Percentiles rank a stretch among this genome's conserved stretches.
Conservation (phyloP, 2,797 vertebrate species). For the Limosa lapponica region DNA sequence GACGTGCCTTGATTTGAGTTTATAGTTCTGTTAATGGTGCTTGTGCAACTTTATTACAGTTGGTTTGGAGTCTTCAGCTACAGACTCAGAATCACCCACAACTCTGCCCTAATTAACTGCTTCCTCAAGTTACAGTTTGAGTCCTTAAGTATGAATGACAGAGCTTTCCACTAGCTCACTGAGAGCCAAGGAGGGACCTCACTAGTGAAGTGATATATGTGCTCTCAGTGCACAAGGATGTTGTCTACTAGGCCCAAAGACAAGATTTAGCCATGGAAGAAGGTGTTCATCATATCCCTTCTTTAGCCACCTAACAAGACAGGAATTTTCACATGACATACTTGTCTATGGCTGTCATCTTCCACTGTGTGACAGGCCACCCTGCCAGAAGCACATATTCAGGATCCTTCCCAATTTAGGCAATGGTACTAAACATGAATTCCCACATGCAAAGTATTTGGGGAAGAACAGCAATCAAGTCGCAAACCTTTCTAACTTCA, state of each 20-base stretch:
- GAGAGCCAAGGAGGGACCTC: background rate
- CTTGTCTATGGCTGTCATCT: background rate
- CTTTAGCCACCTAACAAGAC: background rate
- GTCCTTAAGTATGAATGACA: background rate
- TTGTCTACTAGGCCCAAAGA: background rate
- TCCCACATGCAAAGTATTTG: background rate
- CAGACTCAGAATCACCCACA: background rate
- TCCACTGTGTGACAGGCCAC: background rate
- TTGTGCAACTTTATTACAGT: background rate
- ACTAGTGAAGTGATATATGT: accelerated
- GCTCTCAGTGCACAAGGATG: background rate
- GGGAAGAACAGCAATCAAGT: background rate
- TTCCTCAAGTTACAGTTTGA: background rate
- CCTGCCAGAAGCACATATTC: background rate
- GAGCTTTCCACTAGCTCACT: background rate
- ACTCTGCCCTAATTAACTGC: background rate
- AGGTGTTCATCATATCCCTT: background rate
- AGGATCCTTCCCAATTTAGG: background rate
- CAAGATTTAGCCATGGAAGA: background rate
- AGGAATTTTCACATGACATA: background rate
- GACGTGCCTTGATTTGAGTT: background rate
- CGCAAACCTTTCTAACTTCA: background rate
- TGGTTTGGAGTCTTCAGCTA: background rate
- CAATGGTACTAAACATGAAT: background rate
- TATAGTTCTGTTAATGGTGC: background rate